Evolutionary conservation across 2,113 vertebrate species (phyloP).

Genomic region (Sander vitreus): DNA sequence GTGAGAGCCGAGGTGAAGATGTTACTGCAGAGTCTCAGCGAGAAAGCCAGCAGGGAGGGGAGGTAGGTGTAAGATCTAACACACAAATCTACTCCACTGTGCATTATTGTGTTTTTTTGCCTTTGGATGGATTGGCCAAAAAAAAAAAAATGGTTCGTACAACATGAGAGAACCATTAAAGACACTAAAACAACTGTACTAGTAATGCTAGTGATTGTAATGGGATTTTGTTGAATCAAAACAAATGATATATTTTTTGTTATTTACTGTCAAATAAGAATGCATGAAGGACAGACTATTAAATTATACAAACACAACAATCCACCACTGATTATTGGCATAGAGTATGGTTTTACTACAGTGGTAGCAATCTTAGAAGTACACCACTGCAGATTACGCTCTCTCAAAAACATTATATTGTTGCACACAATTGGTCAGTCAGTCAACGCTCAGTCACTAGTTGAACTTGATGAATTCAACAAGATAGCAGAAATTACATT

Average conservation of each 20-base stretch:
- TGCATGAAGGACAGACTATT: background rate
- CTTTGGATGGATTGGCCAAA: too few species aligned
- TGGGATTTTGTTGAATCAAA: background rate
- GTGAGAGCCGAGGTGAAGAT: constrained; percentile 88
- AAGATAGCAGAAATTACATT: background rate
- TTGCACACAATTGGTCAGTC: background rate
- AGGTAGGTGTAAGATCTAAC: constrained; percentile 64
- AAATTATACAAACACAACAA: too few species aligned
- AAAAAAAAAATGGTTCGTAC: too few species aligned
- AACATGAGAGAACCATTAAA: background rate
- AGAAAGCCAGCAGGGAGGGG: constrained; percentile 66
- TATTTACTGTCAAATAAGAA: background rate
- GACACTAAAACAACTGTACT: background rate
- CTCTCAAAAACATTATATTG: background rate
- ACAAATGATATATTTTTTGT: background rate
- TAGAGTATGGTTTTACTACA: background rate
- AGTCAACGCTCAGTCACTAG: background rate
- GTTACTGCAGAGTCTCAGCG: constrained; percentile 82
- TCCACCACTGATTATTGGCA: background rate
- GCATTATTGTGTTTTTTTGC: background rate
- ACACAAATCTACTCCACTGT: background rate
- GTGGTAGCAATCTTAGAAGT: background rate
- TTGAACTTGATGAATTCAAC: background rate
- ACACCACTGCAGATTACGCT: background rate
- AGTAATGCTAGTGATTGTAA: background rate